Percentiles rank a stretch among this genome's conserved stretches.
phyloP scores from a whole-genome alignment of 1,140 invertebrate genomes.

The Solenopsis invicta region DNA sequence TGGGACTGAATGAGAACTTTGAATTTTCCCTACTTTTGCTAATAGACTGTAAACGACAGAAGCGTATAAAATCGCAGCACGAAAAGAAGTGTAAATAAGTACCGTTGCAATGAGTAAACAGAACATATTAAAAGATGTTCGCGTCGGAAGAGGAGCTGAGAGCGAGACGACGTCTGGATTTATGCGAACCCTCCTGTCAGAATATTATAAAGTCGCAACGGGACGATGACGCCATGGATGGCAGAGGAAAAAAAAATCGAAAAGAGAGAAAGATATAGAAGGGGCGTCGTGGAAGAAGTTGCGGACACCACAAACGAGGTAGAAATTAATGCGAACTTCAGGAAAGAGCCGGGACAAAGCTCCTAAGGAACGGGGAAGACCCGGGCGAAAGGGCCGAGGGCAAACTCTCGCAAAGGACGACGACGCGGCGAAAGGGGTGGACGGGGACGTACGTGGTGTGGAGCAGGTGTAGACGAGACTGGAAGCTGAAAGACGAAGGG shows the following conservation, averaged over 20 bases:
- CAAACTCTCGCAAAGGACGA: constrained; percentile 53
- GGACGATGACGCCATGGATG: constrained; percentile 16
- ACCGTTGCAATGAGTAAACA: constrained; percentile 13
- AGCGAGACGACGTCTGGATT: constrained; percentile 53
- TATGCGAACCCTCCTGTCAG: constrained; percentile 36
- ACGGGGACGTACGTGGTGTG: constrained; percentile 23
- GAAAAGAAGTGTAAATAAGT: constrained; percentile 18
- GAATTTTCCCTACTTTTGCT: neutral
- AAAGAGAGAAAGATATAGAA: neutral
- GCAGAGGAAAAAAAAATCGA: neutral
- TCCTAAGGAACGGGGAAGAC: constrained; percentile 41
- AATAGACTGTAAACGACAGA: constrained; percentile 30
- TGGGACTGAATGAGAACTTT: neutral
- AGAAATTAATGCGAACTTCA: constrained; percentile 63
- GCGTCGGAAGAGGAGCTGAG: neutral
- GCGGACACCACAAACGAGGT: constrained; percentile 57
- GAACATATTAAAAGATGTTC: constrained; percentile 42
- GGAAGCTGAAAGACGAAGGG: constrained; percentile 21
- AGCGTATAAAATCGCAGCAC: neutral
- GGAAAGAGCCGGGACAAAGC: constrained; percentile 54
- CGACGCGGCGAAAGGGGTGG: constrained; percentile 7
- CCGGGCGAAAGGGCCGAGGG: constrained; percentile 53
- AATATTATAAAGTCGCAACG: constrained; percentile 50
- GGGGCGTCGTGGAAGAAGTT: constrained; percentile 35
- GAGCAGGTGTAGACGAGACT: constrained; percentile 58